Evolutionary conservation across 2,888 invertebrate species (phyloP).

Genomic region (Drosophila mayaguana): DNA sequence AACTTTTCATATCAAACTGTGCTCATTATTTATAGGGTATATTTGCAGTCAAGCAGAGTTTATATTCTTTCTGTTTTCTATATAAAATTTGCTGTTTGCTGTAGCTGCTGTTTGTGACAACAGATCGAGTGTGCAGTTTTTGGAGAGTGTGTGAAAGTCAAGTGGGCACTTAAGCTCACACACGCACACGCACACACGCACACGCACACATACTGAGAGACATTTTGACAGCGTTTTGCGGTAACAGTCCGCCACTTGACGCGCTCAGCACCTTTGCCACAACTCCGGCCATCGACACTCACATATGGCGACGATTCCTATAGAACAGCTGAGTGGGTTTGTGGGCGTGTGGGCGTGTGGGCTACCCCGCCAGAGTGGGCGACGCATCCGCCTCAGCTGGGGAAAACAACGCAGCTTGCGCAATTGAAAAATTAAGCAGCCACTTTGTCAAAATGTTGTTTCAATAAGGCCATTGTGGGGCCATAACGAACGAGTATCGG

Average conservation of each 20-base stretch:
- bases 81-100: constrained; percentile 14
- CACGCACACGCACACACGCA: constrained; percentile 8
- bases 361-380: no score
- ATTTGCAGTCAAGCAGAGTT: background rate
- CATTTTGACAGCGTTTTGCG: constrained; percentile 68
- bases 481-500: constrained; percentile 13
- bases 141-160: constrained; percentile 68
- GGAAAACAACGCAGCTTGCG: constrained; percentile 26
- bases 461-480: constrained; percentile 43
- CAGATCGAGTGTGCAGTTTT: constrained; percentile 69
- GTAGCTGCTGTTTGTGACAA: constrained; percentile 66
- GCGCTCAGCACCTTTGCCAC: constrained; percentile 54
- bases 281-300: constrained; percentile 10
- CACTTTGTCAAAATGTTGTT: constrained; percentile 76
- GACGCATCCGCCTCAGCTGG: background rate
- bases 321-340: background rate
- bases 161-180: constrained; percentile 61
- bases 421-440: constrained; percentile 79
- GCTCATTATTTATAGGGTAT: background rate
- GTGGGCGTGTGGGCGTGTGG: background rate
- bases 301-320: constrained; percentile 8
- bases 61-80: background rate
- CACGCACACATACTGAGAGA: constrained; percentile 23
- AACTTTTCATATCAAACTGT: no score
- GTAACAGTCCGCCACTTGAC: constrained; percentile 66